These are phyloP conservation scores for Drosophila lacertosa DNA, from an alignment of 1,140 invertebrate genomes.

Conservation along the genomic window DNA sequence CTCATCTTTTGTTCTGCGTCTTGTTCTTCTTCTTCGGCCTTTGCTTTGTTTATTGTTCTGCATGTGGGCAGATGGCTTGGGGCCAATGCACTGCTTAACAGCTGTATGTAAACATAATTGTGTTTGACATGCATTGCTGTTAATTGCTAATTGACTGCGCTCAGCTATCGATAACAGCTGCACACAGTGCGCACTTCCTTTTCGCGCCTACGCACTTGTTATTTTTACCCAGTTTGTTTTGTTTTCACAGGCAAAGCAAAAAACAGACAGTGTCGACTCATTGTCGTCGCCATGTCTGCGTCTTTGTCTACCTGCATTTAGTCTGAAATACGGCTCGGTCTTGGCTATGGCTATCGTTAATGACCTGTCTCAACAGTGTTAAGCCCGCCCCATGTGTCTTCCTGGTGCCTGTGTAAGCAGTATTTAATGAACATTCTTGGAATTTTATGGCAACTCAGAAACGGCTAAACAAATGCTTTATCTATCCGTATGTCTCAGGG, in stretches of 20 bases:
- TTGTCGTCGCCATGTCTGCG: constrained; percentile 48
- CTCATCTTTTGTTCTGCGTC: constrained; percentile 12
- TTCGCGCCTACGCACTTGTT: constrained; percentile 19
- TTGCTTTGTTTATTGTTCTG: constrained; percentile 40
- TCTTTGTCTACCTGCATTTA: constrained; percentile 37
- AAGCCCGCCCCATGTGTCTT: constrained; percentile 3
- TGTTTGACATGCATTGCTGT: constrained; percentile 24
- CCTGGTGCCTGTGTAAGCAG: constrained; percentile 25
- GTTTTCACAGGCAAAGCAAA: constrained; percentile 1
- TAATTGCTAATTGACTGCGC: constrained; percentile 31
- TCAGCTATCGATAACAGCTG: constrained; percentile 32
- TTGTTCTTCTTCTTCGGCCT: constrained; percentile 5
- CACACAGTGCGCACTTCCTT: constrained; percentile 29
- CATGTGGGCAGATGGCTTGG: constrained; percentile 19
- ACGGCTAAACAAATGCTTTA: constrained; percentile 4
- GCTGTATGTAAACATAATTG: constrained; percentile 37
- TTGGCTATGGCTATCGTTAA: constrained; percentile 19
- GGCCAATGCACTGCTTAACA: constrained; percentile 39
- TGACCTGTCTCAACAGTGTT: constrained; percentile 57
- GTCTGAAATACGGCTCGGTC: constrained; percentile 12
- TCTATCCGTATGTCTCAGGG: neutral
- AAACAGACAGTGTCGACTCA: constrained; percentile 49
- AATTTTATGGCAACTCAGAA: constrained; percentile 22
- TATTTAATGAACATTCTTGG: constrained; percentile 41
- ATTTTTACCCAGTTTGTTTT: neutral